phyloP scores from a whole-genome alignment of 2,797 vertebrate species.

The Leptoclinus maculatus region DNA sequence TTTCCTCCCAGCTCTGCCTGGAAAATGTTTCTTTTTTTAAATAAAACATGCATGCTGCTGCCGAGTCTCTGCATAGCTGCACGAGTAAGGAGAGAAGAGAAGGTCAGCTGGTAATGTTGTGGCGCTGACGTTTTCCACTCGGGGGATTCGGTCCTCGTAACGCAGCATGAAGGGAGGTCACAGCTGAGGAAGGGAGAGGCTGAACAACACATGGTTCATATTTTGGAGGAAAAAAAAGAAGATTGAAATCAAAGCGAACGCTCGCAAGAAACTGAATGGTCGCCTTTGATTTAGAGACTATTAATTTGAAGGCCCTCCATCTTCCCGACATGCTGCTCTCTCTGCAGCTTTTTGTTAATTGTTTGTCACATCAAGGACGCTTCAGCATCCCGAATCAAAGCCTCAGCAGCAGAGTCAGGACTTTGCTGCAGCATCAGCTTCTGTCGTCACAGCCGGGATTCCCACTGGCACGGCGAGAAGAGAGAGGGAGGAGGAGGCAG shows the following conservation, averaged over 20 bases:
- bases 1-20: background rate
- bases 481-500: background rate
- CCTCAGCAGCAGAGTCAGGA: conserved; percentile 28
- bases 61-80: background rate
- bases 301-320: background rate
- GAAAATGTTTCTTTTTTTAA: background rate
- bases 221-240: conserved; percentile 16
- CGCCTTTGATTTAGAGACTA: background rate
- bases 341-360: conserved; percentile 49
- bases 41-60: background rate
- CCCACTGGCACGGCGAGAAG: conserved; percentile 58
- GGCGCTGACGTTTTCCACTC: conserved; percentile 40
- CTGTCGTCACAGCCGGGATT: conserved; percentile 75
- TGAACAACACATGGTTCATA: conserved; percentile 39
- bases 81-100: conserved; percentile 28
- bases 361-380: conserved; percentile 45
- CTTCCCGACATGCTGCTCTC: background rate
- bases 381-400: conserved; percentile 36
- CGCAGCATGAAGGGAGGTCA: conserved; percentile 29
- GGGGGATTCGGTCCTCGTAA: conserved; percentile 24
- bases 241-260: background rate
- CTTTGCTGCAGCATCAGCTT: conserved; percentile 63
- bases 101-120: conserved; percentile 48
- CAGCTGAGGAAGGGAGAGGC: conserved; percentile 70
- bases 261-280: background rate